These are phyloP conservation scores for Holacanthella duospinosa DNA, from an alignment of 2,888 invertebrate genomes.

Conservation along the genomic window DNA sequence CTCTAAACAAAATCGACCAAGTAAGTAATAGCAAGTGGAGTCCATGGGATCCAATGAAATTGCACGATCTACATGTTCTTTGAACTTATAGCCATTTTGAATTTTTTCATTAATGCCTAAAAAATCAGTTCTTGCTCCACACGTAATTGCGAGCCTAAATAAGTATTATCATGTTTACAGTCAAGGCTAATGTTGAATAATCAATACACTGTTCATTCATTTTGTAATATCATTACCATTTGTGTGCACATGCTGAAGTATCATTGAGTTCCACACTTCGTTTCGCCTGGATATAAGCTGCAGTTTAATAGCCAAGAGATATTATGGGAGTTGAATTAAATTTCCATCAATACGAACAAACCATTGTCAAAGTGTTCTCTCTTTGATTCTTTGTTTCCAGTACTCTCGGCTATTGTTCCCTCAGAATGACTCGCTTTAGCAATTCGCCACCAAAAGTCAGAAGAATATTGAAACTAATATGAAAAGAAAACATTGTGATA, in stretches of 20 bases:
- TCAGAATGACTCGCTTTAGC: conserved; percentile 43
- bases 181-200: not conserved
- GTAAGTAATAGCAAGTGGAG: conserved; percentile 53
- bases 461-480: conserved; percentile 37
- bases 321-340: not conserved
- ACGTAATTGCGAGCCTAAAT: conserved; percentile 48
- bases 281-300: conserved; percentile 51
- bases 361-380: conserved; percentile 26
- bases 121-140: conserved; percentile 53
- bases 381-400: conserved; percentile 40
- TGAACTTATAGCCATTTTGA: conserved; percentile 54
- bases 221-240: conserved; percentile 49
- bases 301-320: not conserved
- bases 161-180: conserved; percentile 39
- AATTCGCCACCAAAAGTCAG: conserved; percentile 43
- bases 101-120: conserved; percentile 55
- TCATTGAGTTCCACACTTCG: conserved; percentile 47
- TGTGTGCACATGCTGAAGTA: conserved; percentile 52
- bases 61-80: conserved; percentile 57
- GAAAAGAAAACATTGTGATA: conserved; percentile 22
- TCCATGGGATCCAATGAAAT: conserved; percentile 52
- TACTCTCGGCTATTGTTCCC: conserved; percentile 37
- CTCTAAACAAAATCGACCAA: conserved; percentile 60
- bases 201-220: not conserved
- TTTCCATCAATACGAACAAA: no score